phyloP scores from a whole-genome alignment of 2,113 vertebrate species.

The Gopherus evgoodei region DNA sequence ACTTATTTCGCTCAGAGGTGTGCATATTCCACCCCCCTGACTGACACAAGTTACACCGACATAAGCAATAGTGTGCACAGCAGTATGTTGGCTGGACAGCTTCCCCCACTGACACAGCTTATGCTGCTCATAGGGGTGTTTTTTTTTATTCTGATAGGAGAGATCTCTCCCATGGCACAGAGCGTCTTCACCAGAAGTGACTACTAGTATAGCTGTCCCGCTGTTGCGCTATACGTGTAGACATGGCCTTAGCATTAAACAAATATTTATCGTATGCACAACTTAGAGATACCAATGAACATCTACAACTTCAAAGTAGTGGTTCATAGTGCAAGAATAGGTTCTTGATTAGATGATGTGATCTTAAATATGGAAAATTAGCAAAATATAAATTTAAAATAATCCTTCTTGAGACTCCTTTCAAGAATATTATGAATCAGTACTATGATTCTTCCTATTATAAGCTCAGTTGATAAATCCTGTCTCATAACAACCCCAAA shows the following conservation, averaged over 20 bases:
- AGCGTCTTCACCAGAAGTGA: no score
- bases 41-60: no score
- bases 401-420: not conserved
- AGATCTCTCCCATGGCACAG: no score
- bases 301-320: not conserved
- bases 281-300: not conserved
- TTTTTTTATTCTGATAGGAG: no score
- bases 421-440: not conserved
- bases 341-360: not conserved
- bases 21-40: no score
- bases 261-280: not conserved
- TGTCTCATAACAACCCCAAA: not conserved
- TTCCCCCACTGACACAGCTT: no score
- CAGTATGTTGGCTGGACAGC: no score
- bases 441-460: not conserved
- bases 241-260: not conserved
- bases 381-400: not conserved
- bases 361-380: not conserved
- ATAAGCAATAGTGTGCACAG: no score
- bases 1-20: no score
- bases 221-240: no score
- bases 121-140: no score
- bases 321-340: not conserved
- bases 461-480: accelerated
- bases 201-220: no score